Base-by-base conservation (phyloP, 2,113 vertebrate species). In the Petrocephalus zakoni region DNA sequence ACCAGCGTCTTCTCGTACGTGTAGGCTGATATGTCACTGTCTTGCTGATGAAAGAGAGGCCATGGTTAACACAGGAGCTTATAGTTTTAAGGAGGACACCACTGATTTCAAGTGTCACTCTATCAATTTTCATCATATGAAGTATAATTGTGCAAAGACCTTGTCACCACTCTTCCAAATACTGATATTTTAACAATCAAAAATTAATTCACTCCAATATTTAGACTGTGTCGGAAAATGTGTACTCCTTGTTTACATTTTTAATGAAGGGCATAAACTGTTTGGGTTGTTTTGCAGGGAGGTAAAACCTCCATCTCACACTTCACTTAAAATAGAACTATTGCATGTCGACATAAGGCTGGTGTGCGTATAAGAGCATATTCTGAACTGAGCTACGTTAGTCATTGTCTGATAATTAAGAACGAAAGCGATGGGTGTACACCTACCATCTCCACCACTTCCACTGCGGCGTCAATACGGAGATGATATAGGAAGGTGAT, bases 361-460 rank as follows among this genome's bases (percentile, higher is more conserved):
- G 81, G 21, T 49, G 21, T 83, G 34, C 6, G 17, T 22, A 61
- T 25, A 1, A 10, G 2, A 49, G 78, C 17, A 46, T 47, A 49
- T 47, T 82, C 42, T 46, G 6, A 47, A 19, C 68, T 82, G 78
- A 22, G 37, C 19, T 17, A 82, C 8, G 46, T 49, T 49, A 21
- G 8, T n/a, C 21, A 82, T 49, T 49, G 13, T 49, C 13, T 49
- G 34, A 82, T 49, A 47, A 82, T 13, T 42, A 46, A 82, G 22
- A 46, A 82, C 22, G 37, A 81, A 82, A 46, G 34, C 7, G 37
- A 82, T 21, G 1, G 6, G 11, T 37, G 7, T 68, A 22, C 22
- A 49, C 95, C 95, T 94, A 99, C 98, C 98, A 99, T 97, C 93
- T 99, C 98, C 91, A 99, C 98, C 91, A 99, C 98, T 92, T 99